Conservation (phyloP, 2,888 invertebrate species). For the Spisula subtruncata region DNA sequence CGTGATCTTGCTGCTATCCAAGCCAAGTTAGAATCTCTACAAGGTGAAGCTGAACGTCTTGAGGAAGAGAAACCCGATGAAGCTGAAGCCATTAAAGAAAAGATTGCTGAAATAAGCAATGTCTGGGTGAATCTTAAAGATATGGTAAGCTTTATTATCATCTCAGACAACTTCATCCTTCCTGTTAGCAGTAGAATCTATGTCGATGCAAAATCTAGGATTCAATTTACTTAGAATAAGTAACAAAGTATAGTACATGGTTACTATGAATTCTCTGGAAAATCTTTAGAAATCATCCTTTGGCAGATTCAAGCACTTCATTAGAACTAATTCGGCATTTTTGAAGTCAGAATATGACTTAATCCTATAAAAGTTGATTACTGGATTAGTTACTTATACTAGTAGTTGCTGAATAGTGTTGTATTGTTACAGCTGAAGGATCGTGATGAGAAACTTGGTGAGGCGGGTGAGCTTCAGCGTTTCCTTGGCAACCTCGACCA, state of each 20-base stretch:
- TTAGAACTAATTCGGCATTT: neutral
- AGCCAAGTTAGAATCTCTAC: slow-evolving; percentile 97
- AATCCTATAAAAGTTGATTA: neutral
- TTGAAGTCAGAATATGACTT: neutral
- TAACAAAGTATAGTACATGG: too few species aligned
- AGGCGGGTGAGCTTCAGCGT: slow-evolving; percentile 99
- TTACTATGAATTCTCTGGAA: too few species aligned
- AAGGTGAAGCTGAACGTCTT: slow-evolving; percentile 97
- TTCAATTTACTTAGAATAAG: too few species aligned
- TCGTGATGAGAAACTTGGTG: slow-evolving; percentile 98
- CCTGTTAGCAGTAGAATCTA: too few species aligned
- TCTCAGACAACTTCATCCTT: neutral
- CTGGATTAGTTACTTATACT: neutral
- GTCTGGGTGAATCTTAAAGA: slow-evolving; percentile 99
- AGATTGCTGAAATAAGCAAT: slow-evolving; percentile 95
- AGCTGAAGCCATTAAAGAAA: slow-evolving; percentile 89
- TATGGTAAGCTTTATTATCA: slow-evolving; percentile 90
- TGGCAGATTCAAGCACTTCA: neutral
- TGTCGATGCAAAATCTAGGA: too few species aligned
- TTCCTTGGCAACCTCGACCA: slow-evolving; percentile 96
- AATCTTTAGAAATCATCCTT: too few species aligned
- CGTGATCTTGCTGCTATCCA: slow-evolving; percentile 99
- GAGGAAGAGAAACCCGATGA: slow-evolving; percentile 97
- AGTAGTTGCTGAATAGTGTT: neutral
- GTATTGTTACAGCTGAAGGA: slow-evolving; percentile 93